A percentile compares a stretch with the other conserved stretches of the same genome.
Conservation (phyloP, 2,797 vertebrate species). For the Halcyon smyrnensis region DNA sequence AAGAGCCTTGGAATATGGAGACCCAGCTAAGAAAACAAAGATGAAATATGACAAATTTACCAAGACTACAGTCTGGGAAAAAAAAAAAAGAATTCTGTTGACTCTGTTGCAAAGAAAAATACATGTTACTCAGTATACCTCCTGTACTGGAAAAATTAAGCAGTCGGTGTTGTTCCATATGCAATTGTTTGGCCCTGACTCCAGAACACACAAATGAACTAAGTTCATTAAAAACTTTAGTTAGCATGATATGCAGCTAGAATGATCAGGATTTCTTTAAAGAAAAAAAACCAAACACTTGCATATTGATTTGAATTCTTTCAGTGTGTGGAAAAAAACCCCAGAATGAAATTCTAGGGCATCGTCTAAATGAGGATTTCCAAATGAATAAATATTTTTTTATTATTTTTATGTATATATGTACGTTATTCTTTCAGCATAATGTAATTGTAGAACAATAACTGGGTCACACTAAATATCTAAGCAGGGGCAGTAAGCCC, state of each 20-base stretch:
- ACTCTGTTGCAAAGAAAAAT: not conserved
- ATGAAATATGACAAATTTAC: not conserved
- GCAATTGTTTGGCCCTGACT: not conserved
- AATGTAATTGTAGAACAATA: not conserved
- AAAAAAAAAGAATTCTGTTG: not conserved
- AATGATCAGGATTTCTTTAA: not conserved
- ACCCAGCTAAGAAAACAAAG: not conserved
- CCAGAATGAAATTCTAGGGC: not conserved
- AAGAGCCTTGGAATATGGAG: not conserved
- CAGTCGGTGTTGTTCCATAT: not conserved
- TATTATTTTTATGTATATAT: not conserved
- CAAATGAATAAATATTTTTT: not conserved
- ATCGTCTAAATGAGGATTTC: not conserved
- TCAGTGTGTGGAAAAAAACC: not conserved
- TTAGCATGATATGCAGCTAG: not conserved
- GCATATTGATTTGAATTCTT: not conserved
- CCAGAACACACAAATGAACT: not conserved
- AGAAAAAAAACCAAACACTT: not conserved
- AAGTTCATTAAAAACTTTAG: not conserved
- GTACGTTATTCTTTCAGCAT: not conserved
- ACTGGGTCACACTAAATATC: not conserved
- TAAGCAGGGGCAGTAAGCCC: not conserved
- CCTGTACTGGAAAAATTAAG: not conserved
- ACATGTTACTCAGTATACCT: not conserved
- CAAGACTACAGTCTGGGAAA: not conserved